phyloP scores from a whole-genome alignment of 2,888 invertebrate species.

The Brachylomia viminalis region DNA sequence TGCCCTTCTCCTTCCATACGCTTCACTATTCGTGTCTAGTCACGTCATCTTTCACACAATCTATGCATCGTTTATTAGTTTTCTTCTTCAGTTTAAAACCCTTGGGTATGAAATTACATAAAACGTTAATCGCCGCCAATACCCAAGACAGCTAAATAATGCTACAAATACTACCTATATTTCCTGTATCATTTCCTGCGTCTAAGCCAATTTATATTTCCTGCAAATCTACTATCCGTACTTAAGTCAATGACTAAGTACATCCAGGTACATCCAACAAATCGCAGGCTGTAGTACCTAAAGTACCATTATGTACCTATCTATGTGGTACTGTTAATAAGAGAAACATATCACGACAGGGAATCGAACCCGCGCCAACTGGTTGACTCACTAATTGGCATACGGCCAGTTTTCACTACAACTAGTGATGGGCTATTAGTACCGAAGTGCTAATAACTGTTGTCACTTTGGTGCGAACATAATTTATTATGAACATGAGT shows the following conservation, averaged over 20 bases:
- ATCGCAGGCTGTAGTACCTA: conserved; percentile 27
- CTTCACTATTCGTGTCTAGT: background rate
- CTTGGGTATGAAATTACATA: conserved; percentile 12
- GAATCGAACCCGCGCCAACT: conserved; percentile 69
- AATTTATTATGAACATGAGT: conserved; percentile 9
- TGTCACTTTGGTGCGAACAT: conserved; percentile 28
- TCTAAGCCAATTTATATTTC: conserved; percentile 32
- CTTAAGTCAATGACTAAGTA: conserved; percentile 28
- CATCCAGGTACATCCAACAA: conserved; percentile 35
- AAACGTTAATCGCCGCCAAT: conserved; percentile 16
- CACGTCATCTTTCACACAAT: background rate
- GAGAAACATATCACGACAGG: conserved; percentile 68
- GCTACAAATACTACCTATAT: conserved; percentile 14
- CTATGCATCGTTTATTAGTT: background rate
- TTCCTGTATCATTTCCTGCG: conserved; percentile 44
- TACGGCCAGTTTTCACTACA: conserved; percentile 70
- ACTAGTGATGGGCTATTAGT: conserved; percentile 58
- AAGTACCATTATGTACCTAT: conserved; percentile 27
- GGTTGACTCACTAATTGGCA: conserved; percentile 74
- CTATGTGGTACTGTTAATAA: conserved; percentile 59
- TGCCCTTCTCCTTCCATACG: background rate
- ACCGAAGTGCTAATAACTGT: conserved; percentile 33
- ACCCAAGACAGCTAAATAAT: conserved; percentile 22
- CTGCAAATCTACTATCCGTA: conserved; percentile 20
- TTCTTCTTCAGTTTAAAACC: background rate